Percentiles rank a stretch among this genome's conserved stretches.
phyloP scores from a whole-genome alignment of 1,140 invertebrate species.

The Branchinecta lindahli region DNA sequence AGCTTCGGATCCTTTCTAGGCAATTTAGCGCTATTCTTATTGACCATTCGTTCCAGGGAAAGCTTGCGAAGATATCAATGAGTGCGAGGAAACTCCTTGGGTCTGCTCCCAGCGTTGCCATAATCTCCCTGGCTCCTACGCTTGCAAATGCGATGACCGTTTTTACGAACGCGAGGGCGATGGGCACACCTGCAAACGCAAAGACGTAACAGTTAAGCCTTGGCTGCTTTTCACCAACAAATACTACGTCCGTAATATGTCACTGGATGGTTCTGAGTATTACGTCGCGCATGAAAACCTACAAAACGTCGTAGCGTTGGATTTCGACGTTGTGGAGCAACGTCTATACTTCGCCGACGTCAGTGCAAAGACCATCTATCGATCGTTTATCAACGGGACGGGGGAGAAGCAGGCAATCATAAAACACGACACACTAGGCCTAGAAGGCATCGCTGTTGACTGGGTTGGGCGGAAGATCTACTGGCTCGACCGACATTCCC shows the following conservation, averaged over 20 bases:
- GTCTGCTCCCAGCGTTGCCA: conserved; percentile 88
- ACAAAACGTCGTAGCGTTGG: conserved; percentile 88
- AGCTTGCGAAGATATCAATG: conserved; percentile 81
- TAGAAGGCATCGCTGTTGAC: conserved; percentile 91
- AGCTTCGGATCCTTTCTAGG: too few species aligned
- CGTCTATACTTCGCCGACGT: conserved; percentile 90
- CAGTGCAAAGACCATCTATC: conserved; percentile 76
- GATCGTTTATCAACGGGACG: conserved; percentile 39
- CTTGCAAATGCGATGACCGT: conserved; percentile 87
- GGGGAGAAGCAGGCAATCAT: conserved; percentile 63
- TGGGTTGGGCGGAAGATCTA: conserved; percentile 94
- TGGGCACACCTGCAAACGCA: conserved; percentile 75
- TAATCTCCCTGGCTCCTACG: conserved; percentile 86
- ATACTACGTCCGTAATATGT: conserved; percentile 93
- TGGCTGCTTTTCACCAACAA: conserved; percentile 96
- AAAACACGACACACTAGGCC: conserved; percentile 76
- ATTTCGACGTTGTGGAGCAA: conserved; percentile 71
- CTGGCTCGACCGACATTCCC: conserved; percentile 90
- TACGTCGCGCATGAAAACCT: conserved; percentile 84
- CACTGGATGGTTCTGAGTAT: conserved; percentile 66
- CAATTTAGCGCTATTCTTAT: too few species aligned
- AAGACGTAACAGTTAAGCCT: conserved; percentile 55
- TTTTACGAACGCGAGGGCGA: conserved; percentile 76
- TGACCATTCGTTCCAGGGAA: conserved; percentile 39
- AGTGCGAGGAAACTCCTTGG: conserved; percentile 74